Evolutionary conservation across 2,797 vertebrate genomes (phyloP), one percentile per base, ranked within the genome.

Genomic region (Siniperca scherzeri): DNA sequence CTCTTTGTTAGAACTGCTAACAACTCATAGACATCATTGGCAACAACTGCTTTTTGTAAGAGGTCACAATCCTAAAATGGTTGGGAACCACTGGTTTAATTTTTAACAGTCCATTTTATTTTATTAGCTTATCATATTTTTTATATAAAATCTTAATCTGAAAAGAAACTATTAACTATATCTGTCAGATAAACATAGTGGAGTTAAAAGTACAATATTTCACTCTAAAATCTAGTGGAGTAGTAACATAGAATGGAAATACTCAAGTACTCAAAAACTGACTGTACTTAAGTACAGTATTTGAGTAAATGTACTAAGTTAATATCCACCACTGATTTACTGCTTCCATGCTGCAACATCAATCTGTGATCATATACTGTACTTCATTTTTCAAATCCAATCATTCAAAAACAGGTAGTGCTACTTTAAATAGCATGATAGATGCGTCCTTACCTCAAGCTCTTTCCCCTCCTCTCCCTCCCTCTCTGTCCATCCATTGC

Each of bases 391-490:
- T 30, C 16, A 66, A 80, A 60, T 30, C 48, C 11, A 56, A 70
- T 22, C 5, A 62, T 67, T 66, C 9, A 36, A 73, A 70, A 70
- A 70, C 44, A 84, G 44, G 42, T 16, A 42, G 8, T 60, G 14
- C 30, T 17, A 36, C 77, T 86, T 75, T 62, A 74, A 90, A 73
- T 62, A 77, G 40, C 50, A 71, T 53, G 8, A 82, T 17, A 77
- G 62, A 82, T 75, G 50, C n/a, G n/a, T 86, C 80, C 94, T 94
- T 92, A 95, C 94, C 92, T 74, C 70, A 44, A 44, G 53, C 72
- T 85, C 88, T 60, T 53, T 84, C 82, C 61, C 88, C 77, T 78
- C 87, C 78, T 75, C 88, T 83, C 62, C 80, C 72, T 76, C 74
- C 21, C 53, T 71, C 83, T 80, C 89, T 25, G 75, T 68, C 93